Evolutionary conservation across 1,140 invertebrate genomes (phyloP), one percentile per base, ranked within the genome.

Genomic region (Zaprionus vittiger): DNA sequence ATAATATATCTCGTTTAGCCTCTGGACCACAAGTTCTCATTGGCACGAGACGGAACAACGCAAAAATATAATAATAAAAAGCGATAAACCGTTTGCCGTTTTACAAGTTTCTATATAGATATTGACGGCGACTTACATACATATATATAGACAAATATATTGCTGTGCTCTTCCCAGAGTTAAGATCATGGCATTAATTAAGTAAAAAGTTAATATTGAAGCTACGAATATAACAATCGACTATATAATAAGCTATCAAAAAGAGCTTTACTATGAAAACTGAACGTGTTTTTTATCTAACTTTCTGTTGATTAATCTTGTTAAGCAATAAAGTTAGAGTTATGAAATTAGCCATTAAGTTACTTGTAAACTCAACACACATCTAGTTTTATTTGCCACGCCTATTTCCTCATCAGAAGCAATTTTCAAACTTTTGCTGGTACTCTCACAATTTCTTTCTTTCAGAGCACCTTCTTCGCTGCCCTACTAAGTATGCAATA

Each of bases 401-500:
- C 7, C 41, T 7, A 11, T 11, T 34, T 34, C 9, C 9, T 34
- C 31, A 11, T 2, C 3, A 11, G 31, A 34, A 3, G 9, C 9
- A 9, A 11, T 9, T 11, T 9, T 34, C 0, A 9, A 31, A 0
- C 28, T 31, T 31, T 34, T 11, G 9, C 9, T 34, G 9, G 31
- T 11, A 11, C 31, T 34, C 31, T 31, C 2, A 11, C 9, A 11
- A 9, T 31, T 31, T 31, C 9, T 31, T 31, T 31, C 28, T 31
- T 31, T 31, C 28, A 2, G 28, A 31, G 6, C 9, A 56, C 37
- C 7, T 14, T 41, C 6, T 2, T 4, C 2, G 22, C 2, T 3
- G 56, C 76, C 65, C 76, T 31, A 28, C 15, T 47, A 79, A 79
- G 61, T 79, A 79, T 79, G 76, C 76, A 79, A 75, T n/a, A 60